Evolutionary conservation across 1,140 invertebrate species (phyloP).

Genomic region (Meloidogyne exigua): DNA sequence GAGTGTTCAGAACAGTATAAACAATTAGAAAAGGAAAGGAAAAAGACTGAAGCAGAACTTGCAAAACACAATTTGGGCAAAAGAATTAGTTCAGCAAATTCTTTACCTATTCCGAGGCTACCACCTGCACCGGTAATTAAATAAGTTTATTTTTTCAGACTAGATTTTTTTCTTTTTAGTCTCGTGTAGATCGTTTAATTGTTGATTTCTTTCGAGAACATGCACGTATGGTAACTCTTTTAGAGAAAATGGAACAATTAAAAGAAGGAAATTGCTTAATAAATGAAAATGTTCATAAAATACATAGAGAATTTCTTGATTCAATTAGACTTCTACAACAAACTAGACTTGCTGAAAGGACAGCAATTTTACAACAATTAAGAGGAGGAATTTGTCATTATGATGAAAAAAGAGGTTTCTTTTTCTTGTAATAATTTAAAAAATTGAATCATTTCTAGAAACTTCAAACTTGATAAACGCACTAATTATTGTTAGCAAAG

Average conservation of each 20-base stretch:
- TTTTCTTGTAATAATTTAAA: constrained; percentile 7
- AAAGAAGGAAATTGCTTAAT: constrained; percentile 35
- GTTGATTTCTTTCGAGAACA: constrained; percentile 80
- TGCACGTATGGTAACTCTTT: constrained; percentile 69
- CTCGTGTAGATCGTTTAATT: constrained; percentile 77
- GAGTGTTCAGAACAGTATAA: constrained; percentile 80
- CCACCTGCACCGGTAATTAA: constrained; percentile 72
- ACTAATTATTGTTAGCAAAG: constrained; percentile 43
- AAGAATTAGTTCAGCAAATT: constrained; percentile 78
- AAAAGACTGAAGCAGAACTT: constrained; percentile 79
- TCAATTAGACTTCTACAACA: constrained; percentile 56
- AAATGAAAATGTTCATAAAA: constrained; percentile 46
- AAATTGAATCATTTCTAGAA: constrained; percentile 48
- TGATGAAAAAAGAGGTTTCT: constrained; percentile 57
- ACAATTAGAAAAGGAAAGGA: constrained; percentile 78
- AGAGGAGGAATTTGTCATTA: constrained; percentile 56
- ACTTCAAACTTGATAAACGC: constrained; percentile 48
- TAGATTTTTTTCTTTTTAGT: constrained; percentile 53
- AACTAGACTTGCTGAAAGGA: constrained; percentile 51
- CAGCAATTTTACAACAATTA: constrained; percentile 55
- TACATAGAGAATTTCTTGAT: constrained; percentile 54
- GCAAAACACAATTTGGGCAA: constrained; percentile 78
- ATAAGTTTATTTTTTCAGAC: background rate
- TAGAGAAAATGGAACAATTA: constrained; percentile 61
- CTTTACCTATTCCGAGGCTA: constrained; percentile 76